phyloP scores from a whole-genome alignment of 2,797 vertebrate species.

The Ara ararauna region DNA sequence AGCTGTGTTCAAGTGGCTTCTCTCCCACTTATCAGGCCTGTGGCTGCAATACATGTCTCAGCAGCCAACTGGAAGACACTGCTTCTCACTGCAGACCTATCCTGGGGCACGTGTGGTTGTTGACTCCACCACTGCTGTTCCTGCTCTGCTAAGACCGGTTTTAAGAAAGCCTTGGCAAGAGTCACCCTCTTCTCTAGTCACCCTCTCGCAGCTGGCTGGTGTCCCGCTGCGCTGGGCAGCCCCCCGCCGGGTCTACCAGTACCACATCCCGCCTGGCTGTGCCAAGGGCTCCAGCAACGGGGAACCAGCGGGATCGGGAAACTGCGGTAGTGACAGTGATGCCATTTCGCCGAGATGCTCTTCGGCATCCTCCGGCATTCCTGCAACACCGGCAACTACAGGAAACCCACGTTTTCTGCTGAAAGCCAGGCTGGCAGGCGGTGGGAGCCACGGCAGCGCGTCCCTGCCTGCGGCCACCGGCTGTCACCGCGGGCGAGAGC shows the following conservation, averaged over 20 bases:
- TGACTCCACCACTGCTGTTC: background rate
- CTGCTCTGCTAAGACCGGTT: background rate
- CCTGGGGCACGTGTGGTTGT: background rate
- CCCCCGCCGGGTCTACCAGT: background rate
- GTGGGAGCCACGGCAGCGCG: background rate
- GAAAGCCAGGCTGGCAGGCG: background rate
- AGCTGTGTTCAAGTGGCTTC: background rate
- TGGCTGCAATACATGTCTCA: accelerated
- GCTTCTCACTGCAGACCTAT: background rate
- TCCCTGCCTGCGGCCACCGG: background rate
- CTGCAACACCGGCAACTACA: background rate
- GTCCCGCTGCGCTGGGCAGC: accelerated
- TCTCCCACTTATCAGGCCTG: background rate
- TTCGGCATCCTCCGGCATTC: background rate
- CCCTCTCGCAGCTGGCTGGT: background rate
- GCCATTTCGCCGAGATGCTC: background rate
- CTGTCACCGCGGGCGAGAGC: background rate
- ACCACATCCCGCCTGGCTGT: accelerated
- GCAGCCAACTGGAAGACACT: accelerated
- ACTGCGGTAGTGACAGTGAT: background rate
- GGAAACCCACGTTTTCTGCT: background rate
- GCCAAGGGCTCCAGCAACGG: background rate
- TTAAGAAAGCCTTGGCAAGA: background rate
- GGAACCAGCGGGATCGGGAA: background rate
- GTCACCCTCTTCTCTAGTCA: accelerated